These are phyloP conservation scores for Anguilla japonica DNA, from an alignment of 2,113 vertebrate species.

Conservation along the genomic window DNA sequence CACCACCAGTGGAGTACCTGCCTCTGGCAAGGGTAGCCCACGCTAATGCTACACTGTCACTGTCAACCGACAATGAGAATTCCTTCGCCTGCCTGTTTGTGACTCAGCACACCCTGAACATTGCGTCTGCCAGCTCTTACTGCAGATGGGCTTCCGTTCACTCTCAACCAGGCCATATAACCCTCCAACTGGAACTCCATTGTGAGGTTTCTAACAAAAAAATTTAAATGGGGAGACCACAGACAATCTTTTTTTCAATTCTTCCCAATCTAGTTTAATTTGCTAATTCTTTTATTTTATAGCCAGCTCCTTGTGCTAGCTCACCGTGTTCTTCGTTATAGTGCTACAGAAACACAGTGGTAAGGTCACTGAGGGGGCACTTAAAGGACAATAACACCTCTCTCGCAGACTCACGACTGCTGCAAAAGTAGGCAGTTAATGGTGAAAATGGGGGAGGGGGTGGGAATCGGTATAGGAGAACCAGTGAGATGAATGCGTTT, in stretches of 20 bases:
- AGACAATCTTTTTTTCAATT: not conserved
- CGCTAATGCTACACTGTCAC: not conserved
- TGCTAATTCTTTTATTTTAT: too few species aligned
- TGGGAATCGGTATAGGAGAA: not conserved
- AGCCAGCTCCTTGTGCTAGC: too few species aligned
- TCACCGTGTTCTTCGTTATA: not conserved
- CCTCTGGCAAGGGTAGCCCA: not conserved
- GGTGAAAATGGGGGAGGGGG: not conserved
- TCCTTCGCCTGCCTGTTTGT: not conserved
- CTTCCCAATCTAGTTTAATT: not conserved
- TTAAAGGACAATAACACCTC: not conserved
- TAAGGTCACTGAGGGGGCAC: not conserved
- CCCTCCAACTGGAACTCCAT: not conserved
- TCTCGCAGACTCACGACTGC: not conserved
- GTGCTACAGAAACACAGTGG: not conserved
- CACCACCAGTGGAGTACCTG: not conserved
- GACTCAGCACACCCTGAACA: not conserved
- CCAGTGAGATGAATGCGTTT: not conserved
- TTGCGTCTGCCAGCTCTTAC: not conserved
- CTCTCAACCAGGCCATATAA: not conserved
- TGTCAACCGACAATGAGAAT: not conserved
- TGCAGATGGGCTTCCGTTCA: not conserved
- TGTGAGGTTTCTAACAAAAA: not conserved
- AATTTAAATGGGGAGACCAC: not conserved
- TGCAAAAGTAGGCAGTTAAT: not conserved